phyloP scores from a whole-genome alignment of 2,113 vertebrate species.

The Tyrannus savana region DNA sequence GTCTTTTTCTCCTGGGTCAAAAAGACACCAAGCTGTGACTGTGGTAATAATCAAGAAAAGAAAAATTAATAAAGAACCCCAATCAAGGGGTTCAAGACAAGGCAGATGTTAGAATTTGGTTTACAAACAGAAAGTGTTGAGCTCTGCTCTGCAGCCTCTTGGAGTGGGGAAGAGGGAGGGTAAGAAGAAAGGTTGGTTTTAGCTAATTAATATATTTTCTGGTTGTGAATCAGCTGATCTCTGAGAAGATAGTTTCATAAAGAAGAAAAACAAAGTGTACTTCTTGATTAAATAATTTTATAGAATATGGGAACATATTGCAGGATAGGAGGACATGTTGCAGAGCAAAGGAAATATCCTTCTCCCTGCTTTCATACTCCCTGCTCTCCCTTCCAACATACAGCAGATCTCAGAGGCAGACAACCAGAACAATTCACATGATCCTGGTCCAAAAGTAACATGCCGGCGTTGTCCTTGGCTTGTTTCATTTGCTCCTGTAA shows the following conservation, averaged over 20 bases:
- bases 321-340: rapidly evolving
- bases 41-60: neutral
- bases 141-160: neutral
- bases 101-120: constrained; percentile 11
- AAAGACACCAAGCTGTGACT: constrained; percentile 5
- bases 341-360: neutral
- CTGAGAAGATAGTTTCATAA: neutral
- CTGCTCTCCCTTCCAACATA: neutral
- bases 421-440: neutral
- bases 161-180: neutral
- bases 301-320: neutral
- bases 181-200: neutral
- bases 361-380: neutral
- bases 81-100: neutral
- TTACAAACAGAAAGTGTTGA: constrained; percentile 6
- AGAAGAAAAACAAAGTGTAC: neutral
- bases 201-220: constrained; percentile 27
- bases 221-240: neutral
- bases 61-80: neutral
- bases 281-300: neutral
- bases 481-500: neutral
- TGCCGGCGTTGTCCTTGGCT: neutral
- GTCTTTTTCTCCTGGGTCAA: neutral
- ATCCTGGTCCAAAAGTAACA: neutral
- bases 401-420: neutral